Evolutionary conservation across 2,888 invertebrate genomes (phyloP).

Genomic region (Chydorus sphaericus): DNA sequence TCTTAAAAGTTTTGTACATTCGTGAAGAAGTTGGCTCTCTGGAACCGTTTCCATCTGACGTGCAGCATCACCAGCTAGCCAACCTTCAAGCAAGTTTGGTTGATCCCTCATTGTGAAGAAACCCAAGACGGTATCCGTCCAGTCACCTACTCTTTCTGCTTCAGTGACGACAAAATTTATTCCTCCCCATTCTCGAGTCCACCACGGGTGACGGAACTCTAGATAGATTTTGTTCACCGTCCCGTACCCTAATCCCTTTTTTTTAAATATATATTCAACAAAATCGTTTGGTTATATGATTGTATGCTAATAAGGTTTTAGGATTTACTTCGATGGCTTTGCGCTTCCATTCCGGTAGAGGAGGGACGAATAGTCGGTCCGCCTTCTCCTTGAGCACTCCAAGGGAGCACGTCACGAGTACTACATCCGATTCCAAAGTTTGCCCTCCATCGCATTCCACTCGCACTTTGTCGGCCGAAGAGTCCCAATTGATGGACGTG

Average conservation of each 20-base stretch:
- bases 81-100: slow-evolving; percentile 47
- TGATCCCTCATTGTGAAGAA: slow-evolving; percentile 49
- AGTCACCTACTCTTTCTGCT: slow-evolving; percentile 28
- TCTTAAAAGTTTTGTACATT: slow-evolving; percentile 36
- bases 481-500: slow-evolving; percentile 21
- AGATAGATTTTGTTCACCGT: slow-evolving; percentile 51
- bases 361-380: slow-evolving; percentile 38
- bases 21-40: slow-evolving; percentile 38
- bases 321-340: slow-evolving; percentile 36
- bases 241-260: slow-evolving; percentile 42
- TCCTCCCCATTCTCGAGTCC: slow-evolving; percentile 39
- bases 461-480: slow-evolving; percentile 23
- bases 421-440: slow-evolving; percentile 40
- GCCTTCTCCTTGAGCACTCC: slow-evolving; percentile 49
- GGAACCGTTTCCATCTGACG: slow-evolving; percentile 43
- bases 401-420: slow-evolving; percentile 50
- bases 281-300: background rate
- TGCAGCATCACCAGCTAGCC: slow-evolving; percentile 50
- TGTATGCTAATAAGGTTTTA: background rate
- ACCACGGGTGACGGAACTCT: slow-evolving; percentile 47
- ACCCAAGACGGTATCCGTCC: slow-evolving; percentile 49
- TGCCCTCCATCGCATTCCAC: slow-evolving; percentile 39
- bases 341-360: slow-evolving; percentile 38
- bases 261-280: slow-evolving; percentile 13
- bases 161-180: slow-evolving; percentile 33